Evolutionary conservation across 2,888 invertebrate species (phyloP).

Genomic region (Volucella inflata): DNA sequence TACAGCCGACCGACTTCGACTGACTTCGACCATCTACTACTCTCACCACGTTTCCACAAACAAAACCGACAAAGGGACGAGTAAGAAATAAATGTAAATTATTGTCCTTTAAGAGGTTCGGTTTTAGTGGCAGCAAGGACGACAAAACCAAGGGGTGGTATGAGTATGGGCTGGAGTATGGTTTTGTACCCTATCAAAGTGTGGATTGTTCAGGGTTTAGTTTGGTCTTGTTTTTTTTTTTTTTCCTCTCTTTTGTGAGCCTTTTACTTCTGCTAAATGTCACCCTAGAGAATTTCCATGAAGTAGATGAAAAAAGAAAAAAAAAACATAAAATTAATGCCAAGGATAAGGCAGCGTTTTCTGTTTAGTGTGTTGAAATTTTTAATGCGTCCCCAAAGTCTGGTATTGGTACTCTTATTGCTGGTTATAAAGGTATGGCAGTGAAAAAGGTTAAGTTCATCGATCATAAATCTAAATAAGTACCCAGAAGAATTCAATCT

Average conservation of each 20-base stretch:
- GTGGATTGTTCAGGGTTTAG: slow-evolving; percentile 23
- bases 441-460: slow-evolving; percentile 37
- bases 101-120: slow-evolving; percentile 58
- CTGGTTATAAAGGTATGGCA: too few relatives aligned
- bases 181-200: slow-evolving; percentile 16
- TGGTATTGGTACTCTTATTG: slow-evolving; percentile 3
- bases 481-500: slow-evolving; percentile 22
- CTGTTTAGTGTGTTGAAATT: slow-evolving; percentile 27
- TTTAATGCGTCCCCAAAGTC: slow-evolving; percentile 41
- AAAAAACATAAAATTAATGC: slow-evolving; percentile 8
- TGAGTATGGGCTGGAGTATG: not conserved
- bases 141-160: not conserved
- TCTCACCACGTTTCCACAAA: too few relatives aligned
- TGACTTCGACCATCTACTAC: too few relatives aligned
- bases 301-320: slow-evolving; percentile 15
- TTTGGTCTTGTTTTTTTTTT: slow-evolving; percentile 5
- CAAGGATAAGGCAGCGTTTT: not conserved
- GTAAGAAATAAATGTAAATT: slow-evolving; percentile 58
- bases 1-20: too few relatives aligned
- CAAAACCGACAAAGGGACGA: slow-evolving; percentile 24
- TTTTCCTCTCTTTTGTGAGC: not conserved
- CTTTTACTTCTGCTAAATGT: slow-evolving; percentile 49
- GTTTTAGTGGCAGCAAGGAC: slow-evolving; percentile 34
- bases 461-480: slow-evolving; percentile 54
- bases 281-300: slow-evolving; percentile 41